Evolutionary conservation across 64 coral and sea anemone genomes (phyloP).

Genomic region (Montipora foliosa): DNA sequence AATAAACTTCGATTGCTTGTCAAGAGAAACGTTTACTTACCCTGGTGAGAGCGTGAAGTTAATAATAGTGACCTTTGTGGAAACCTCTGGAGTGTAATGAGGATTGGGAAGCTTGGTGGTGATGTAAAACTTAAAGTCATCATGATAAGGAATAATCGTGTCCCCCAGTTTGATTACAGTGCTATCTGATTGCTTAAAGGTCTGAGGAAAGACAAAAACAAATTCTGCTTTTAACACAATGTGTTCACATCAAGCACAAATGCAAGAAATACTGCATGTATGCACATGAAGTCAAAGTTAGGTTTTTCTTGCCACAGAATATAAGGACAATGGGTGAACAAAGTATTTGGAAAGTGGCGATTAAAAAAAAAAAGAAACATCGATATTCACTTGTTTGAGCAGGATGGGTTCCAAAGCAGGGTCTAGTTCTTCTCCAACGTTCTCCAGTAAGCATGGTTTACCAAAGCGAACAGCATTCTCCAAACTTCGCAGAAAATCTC

Average conservation of each 20-base stretch:
- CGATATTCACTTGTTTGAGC: constrained; percentile 74
- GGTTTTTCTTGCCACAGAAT: no score
- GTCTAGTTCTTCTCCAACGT: constrained; percentile 94
- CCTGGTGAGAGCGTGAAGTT: constrained; percentile 98
- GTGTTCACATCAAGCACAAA: no score
- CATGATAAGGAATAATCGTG: constrained; percentile 98
- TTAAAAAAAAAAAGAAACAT: no score
- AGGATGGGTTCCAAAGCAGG: constrained; percentile 95
- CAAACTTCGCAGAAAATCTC: constrained; percentile 94
- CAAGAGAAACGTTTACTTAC: constrained; percentile 26
- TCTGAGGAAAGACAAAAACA: constrained; percentile 48
- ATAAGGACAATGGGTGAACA: no score
- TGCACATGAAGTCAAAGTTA: no score
- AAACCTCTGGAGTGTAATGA: constrained; percentile 99
- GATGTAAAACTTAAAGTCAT: constrained; percentile 99
- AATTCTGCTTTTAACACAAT: not conserved
- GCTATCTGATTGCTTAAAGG: constrained; percentile 97
- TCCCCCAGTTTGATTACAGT: constrained; percentile 99
- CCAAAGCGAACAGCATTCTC: constrained; percentile 99
- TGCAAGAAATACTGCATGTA: no score
- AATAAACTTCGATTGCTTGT: no score
- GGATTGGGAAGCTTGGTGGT: constrained; percentile 98
- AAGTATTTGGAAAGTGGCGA: no score
- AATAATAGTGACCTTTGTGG: constrained; percentile 95
- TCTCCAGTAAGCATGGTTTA: constrained; percentile 95